phyloP scores from a whole-genome alignment of 2,797 vertebrate genomes.

The Apogon talboti region DNA sequence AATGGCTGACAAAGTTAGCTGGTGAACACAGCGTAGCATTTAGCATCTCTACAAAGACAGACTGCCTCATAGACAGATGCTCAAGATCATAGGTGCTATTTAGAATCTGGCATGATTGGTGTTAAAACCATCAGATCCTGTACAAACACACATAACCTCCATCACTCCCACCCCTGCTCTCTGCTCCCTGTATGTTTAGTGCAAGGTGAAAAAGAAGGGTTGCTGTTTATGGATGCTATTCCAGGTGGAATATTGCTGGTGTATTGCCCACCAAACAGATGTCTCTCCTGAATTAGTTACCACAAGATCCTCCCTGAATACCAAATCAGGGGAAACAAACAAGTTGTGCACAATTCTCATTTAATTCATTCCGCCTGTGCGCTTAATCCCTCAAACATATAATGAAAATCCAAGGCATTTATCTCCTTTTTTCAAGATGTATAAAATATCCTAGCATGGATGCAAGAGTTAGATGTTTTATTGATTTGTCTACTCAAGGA shows the following conservation, averaged over 20 bases:
- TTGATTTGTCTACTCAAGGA: constrained; percentile 57
- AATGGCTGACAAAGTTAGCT: neutral
- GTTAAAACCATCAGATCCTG: constrained; percentile 39
- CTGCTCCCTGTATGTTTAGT: constrained; percentile 12
- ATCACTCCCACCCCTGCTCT: constrained; percentile 28
- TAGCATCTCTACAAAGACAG: constrained; percentile 1
- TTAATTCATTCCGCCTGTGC: constrained; percentile 62
- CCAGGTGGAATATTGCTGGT: constrained; percentile 74
- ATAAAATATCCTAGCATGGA: constrained; percentile 15
- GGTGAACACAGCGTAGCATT: neutral
- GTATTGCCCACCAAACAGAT: constrained; percentile 76
- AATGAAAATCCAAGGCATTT: constrained; percentile 61
- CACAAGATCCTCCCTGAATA: constrained; percentile 72
- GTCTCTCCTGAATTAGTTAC: constrained; percentile 81
- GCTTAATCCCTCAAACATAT: constrained; percentile 53
- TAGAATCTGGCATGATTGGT: constrained; percentile 17
- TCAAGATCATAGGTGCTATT: constrained; percentile 4
- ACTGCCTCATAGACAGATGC: constrained; percentile 11
- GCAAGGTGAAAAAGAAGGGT: constrained; percentile 41
- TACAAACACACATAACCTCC: constrained; percentile 31
- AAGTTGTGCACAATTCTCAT: constrained; percentile 63
- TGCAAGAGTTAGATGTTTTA: constrained; percentile 43
- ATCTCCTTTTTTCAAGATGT: constrained; percentile 30
- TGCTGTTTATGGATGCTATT: constrained; percentile 71
- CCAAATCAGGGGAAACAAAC: constrained; percentile 61